Percentiles rank a stretch among this genome's conserved stretches.
Evolutionary conservation across 1,140 invertebrate genomes (phyloP).

Genomic region (Pentalonia nigronervosa): DNA sequence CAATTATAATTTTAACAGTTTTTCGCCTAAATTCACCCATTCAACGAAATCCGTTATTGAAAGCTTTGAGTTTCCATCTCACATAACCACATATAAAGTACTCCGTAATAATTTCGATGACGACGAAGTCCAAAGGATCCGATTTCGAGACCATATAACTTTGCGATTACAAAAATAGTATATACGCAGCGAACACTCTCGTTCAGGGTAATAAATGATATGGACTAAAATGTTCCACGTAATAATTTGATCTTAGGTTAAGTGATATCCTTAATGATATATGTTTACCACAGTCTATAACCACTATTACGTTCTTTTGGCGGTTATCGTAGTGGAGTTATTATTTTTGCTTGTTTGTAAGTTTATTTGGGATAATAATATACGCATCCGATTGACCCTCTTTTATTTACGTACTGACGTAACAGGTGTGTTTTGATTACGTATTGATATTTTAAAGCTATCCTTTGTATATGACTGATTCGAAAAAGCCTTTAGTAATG

Average conservation of each 20-base stretch:
- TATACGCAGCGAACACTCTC: no score
- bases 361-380: conserved; percentile 7
- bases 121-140: neutral
- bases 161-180: neutral
- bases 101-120: neutral
- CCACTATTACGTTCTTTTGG: neutral
- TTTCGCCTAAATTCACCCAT: no score
- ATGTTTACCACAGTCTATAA: neutral
- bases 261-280: neutral
- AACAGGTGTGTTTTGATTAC: neutral
- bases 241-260: neutral
- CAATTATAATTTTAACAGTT: neutral
- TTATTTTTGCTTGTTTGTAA: neutral
- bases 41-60: neutral
- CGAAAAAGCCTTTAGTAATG: neutral
- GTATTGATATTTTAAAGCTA: neutral
- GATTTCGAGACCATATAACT: neutral
- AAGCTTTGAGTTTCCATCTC: neutral
- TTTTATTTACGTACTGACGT: neutral
- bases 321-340: neutral
- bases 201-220: neutral
- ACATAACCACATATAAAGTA: neutral
- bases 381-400: neutral
- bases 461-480: neutral
- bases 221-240: no score